Evolutionary conservation across 2,888 invertebrate species (phyloP).

Genomic region (Agelastica alni): DNA sequence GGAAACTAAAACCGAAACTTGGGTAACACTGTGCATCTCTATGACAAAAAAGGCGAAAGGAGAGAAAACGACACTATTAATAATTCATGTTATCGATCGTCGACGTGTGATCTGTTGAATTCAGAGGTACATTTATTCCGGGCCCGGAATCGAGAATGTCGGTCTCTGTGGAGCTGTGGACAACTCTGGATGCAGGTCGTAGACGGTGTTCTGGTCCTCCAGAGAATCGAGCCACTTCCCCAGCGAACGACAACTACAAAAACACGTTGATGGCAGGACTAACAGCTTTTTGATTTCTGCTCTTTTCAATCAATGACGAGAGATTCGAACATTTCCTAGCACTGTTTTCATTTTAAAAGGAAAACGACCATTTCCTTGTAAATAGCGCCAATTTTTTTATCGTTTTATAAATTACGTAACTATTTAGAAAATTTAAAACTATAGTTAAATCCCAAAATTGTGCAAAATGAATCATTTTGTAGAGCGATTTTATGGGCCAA

Average conservation of each 20-base stretch:
- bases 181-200: slow-evolving; percentile 19
- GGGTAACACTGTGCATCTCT: slow-evolving; percentile 21
- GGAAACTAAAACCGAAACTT: slow-evolving; percentile 19
- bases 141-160: slow-evolving; percentile 25
- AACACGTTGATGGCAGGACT: slow-evolving; percentile 36
- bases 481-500: too few relatives aligned
- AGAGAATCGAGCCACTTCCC: slow-evolving; percentile 24
- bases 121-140: slow-evolving; percentile 32
- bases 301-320: slow-evolving; percentile 27
- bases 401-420: too few relatives aligned
- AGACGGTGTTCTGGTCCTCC: slow-evolving; percentile 17
- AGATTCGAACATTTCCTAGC: slow-evolving; percentile 16
- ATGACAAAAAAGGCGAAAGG: slow-evolving; percentile 22
- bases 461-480: too few relatives aligned
- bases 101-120: slow-evolving; percentile 33
- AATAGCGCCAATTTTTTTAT: too few relatives aligned
- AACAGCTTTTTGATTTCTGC: slow-evolving; percentile 37
- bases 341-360: neutral
- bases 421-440: too few relatives aligned
- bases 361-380: too few relatives aligned
- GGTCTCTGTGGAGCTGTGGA: slow-evolving; percentile 29
- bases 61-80: slow-evolving; percentile 31
- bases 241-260: slow-evolving; percentile 33
- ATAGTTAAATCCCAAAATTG: too few relatives aligned
- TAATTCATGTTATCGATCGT: slow-evolving; percentile 35